These are phyloP conservation scores for Thymelicus sylvestris DNA, from an alignment of 2,888 invertebrate genomes.

Conservation along the genomic window DNA sequence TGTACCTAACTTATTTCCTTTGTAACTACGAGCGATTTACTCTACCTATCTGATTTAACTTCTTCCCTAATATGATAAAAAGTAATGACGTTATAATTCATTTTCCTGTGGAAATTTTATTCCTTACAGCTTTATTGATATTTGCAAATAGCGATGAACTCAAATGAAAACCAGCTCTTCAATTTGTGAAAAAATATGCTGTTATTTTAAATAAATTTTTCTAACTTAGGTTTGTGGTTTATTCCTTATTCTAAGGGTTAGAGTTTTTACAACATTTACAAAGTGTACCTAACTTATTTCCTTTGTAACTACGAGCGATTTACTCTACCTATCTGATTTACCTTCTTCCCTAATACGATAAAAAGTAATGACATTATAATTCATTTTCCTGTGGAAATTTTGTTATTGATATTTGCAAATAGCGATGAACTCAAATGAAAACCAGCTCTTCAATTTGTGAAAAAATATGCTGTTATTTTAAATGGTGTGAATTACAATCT, in stretches of 20 bases:
- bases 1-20: constrained; percentile 1
- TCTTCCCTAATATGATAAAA: background rate
- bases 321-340: constrained; percentile 5
- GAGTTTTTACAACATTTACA: no score
- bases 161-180: constrained; percentile 5
- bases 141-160: background rate
- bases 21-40: constrained; percentile 9
- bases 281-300: background rate
- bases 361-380: background rate
- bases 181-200: constrained; percentile 13
- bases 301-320: constrained; percentile 14
- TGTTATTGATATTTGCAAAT: background rate
- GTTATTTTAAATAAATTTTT: constrained; percentile 30
- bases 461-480: constrained; percentile 19
- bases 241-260: no score
- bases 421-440: background rate
- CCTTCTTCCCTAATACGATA: background rate
- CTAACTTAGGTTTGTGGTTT: no score
- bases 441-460: constrained; percentile 8
- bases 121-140: no score
- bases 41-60: constrained; percentile 7
- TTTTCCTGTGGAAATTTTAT: background rate
- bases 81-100: background rate
- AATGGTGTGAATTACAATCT: constrained; percentile 30
- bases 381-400: background rate